These are phyloP conservation scores for Atta colombica DNA, from an alignment of 1,140 invertebrate species.

Conservation along the genomic window DNA sequence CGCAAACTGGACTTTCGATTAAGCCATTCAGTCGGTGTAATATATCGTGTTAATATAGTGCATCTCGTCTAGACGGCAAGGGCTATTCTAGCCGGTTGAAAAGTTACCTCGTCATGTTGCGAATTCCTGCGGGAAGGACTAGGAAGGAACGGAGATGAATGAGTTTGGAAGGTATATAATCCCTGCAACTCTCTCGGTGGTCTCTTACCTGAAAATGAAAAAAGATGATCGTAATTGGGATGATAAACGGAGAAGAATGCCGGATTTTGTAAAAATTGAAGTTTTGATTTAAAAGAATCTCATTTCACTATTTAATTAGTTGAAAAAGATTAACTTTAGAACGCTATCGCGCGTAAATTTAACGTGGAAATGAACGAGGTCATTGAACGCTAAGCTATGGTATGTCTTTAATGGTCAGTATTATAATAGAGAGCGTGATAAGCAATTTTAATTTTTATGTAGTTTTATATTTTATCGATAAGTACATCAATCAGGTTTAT, in stretches of 20 bases:
- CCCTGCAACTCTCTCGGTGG: background rate
- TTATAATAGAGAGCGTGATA: no score
- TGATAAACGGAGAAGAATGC: background rate
- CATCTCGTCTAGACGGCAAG: constrained; percentile 73
- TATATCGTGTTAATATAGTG: constrained; percentile 73
- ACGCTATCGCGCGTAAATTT: no score
- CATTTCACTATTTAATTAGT: background rate
- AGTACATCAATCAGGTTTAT: no score
- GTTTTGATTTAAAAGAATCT: background rate
- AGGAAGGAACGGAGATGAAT: background rate
- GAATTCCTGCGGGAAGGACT: constrained; percentile 41
- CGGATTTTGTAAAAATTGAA: background rate
- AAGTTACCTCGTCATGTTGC: constrained; percentile 74
- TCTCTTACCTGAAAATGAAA: background rate
- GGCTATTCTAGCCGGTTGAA: constrained; percentile 57
- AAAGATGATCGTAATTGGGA: background rate
- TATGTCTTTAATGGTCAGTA: no score
- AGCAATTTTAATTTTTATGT: no score
- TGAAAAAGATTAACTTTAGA: no score
- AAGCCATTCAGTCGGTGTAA: constrained; percentile 71
- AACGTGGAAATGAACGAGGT: no score
- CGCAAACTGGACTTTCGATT: constrained; percentile 65
- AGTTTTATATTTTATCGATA: no score
- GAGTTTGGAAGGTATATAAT: constrained; percentile 14
- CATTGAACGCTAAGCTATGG: no score